Conservation (phyloP, 2,797 vertebrate genomes). For the Lepus townsendii region DNA sequence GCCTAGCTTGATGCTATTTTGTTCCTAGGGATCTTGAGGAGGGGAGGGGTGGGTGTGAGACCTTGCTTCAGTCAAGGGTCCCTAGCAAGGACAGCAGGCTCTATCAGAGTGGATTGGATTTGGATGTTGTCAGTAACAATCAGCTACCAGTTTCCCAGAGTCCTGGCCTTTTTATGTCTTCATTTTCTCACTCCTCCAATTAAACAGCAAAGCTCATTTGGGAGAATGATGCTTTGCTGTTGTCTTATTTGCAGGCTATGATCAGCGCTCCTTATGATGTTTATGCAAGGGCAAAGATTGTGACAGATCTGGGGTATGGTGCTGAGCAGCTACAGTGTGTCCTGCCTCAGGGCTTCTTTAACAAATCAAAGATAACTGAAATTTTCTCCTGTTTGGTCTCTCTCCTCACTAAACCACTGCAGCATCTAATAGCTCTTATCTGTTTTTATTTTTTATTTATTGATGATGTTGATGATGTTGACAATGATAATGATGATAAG, state of each 20-base stretch:
- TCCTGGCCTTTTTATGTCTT: not conserved
- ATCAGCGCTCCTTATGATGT: not conserved
- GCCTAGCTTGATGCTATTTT: not conserved
- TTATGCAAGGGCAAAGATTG: not conserved
- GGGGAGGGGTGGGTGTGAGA: not conserved
- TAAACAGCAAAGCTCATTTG: not conserved
- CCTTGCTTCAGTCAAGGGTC: not conserved
- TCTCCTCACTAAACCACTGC: constrained; percentile 18
- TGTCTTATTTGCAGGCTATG: not conserved
- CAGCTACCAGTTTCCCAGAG: not conserved
- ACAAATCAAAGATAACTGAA: not conserved
- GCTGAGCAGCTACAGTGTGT: not conserved
- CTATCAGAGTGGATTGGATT: not conserved
- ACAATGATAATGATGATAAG: no score
- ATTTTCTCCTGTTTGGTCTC: not conserved
- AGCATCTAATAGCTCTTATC: not conserved
- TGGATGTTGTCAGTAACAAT: not conserved
- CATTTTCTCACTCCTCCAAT: not conserved
- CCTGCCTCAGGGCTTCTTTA: not conserved
- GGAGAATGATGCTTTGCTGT: not conserved
- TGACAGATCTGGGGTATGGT: no score
- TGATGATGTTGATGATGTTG: no score
- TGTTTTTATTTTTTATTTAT: no score
- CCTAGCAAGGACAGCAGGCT: not conserved
- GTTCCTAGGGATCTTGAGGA: not conserved